Evolutionary conservation across 2,888 invertebrate species (phyloP).

Genomic region (Hoplodrina ambigua): DNA sequence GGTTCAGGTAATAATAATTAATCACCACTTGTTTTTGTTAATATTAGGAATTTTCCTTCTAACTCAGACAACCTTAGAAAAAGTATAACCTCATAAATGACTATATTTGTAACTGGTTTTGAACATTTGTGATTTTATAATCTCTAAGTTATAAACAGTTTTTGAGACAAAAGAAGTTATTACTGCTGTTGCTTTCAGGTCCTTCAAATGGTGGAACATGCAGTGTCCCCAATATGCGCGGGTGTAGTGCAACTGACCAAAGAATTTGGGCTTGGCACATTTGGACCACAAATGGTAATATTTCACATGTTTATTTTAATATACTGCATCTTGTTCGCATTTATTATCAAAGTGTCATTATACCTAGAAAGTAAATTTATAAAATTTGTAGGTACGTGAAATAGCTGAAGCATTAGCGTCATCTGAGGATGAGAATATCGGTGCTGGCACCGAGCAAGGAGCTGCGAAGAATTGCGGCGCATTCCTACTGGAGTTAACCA

Average conservation of each 20-base stretch:
- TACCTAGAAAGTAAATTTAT: not conserved
- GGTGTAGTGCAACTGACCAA: conserved; percentile 93
- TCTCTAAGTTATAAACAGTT: no score
- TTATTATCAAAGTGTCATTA: not conserved
- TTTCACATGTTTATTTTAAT: not conserved
- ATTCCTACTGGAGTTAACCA: conserved; percentile 92
- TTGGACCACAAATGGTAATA: conserved; percentile 93
- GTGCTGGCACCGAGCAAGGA: conserved; percentile 79
- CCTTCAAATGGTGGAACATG: conserved; percentile 94
- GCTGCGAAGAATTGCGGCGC: conserved; percentile 87
- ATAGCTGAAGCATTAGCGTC: conserved; percentile 92
- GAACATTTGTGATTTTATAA: no score
- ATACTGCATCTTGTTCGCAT: not conserved
- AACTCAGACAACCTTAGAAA: no score
- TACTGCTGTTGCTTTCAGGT: conserved; percentile 86
- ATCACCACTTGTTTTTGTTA: not conserved
- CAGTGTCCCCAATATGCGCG: conserved; percentile 92
- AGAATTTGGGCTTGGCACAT: conserved; percentile 92
- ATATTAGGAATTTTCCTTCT: no score
- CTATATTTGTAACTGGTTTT: no score
- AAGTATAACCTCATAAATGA: no score
- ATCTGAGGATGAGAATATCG: conserved; percentile 86
- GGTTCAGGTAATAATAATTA: conserved; percentile 87
- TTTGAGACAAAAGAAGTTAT: not conserved
- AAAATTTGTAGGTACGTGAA: conserved; percentile 89